Evolutionary conservation across 2,113 vertebrate species (phyloP).

Genomic region (Ardeotis arabs): DNA sequence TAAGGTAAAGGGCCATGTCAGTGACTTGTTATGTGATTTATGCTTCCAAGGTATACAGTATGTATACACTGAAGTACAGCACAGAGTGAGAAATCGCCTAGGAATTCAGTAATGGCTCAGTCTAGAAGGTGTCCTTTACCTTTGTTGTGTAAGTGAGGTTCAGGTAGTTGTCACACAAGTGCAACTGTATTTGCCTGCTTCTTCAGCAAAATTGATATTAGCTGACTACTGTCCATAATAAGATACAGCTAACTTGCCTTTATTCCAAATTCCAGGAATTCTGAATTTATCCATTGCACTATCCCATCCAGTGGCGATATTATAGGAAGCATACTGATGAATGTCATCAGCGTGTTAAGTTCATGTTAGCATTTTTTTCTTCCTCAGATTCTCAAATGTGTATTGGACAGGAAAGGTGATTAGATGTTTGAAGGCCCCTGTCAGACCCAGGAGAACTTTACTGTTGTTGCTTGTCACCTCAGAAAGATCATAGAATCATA

Average conservation of each 20-base stretch:
- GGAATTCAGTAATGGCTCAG: neutral
- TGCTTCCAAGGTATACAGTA: neutral
- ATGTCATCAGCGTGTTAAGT: neutral
- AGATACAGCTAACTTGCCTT: neutral
- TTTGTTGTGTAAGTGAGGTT: neutral
- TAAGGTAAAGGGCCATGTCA: neutral
- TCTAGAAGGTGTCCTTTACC: neutral
- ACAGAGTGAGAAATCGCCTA: neutral
- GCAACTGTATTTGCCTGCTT: neutral
- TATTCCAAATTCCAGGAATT: neutral
- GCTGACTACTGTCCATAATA: neutral
- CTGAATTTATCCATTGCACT: neutral
- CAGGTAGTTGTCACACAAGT: neutral
- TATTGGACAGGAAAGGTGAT: neutral
- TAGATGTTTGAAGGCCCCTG: neutral
- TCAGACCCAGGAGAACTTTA: neutral
- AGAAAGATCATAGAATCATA: neutral
- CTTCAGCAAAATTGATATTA: neutral
- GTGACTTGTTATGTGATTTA: neutral
- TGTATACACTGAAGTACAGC: neutral
- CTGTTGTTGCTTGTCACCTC: neutral
- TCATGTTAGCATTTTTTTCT: neutral
- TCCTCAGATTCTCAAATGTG: neutral
- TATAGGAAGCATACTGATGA: neutral
- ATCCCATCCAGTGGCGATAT: no score